Evolutionary conservation across 1,140 invertebrate species (phyloP), one percentile per base, ranked within the genome.

Genomic region (Camponotus pennsylvanicus): DNA sequence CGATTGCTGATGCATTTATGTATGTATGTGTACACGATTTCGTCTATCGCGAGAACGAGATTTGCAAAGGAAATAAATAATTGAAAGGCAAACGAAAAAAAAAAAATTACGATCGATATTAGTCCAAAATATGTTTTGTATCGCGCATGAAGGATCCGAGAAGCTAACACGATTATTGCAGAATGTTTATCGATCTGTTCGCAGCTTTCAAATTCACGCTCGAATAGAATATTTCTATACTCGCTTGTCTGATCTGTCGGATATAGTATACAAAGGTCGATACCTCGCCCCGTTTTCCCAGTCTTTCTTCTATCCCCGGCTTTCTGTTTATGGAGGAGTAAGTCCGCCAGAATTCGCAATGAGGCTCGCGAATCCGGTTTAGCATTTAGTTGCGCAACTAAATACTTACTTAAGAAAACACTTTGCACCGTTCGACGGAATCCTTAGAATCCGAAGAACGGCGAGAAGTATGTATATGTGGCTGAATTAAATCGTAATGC

Each of bases 351-450:
- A 89, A 89, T 89, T 89, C 75, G 11, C 82, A 86, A 88, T 88
- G 86, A 88, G 82, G 11, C 32, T 79, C 84, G 49, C 70, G 34
- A 86, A 52, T 63, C 40, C 82, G 73, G 69, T 73, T 86, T 88
- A 82, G 84, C 66, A 86, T 89, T 89, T 88, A 86, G 73, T 82
- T 89, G 64, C 61, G 77, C 84, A 63, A 71, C 78, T 89, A 88
- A 88, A 87, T 88, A 85, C 52, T 82, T 75, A 75, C 86, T 88
- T 88, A 88, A 88, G 88, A 76, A 88, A 89, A 88, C 77, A 86
- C 78, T 77, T 49, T 37, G 59, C 11, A 37, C 67, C 27, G 52
- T 52, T 69, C 40, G 40, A 13, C 6, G 52, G n/a, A 45, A 49
- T 45, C 27, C 6, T 32, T 32, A 69, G 83, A 79, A 49, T 67